Evolutionary conservation across 2,797 vertebrate species (phyloP).

Genomic region (Coccyzus lansbergi): DNA sequence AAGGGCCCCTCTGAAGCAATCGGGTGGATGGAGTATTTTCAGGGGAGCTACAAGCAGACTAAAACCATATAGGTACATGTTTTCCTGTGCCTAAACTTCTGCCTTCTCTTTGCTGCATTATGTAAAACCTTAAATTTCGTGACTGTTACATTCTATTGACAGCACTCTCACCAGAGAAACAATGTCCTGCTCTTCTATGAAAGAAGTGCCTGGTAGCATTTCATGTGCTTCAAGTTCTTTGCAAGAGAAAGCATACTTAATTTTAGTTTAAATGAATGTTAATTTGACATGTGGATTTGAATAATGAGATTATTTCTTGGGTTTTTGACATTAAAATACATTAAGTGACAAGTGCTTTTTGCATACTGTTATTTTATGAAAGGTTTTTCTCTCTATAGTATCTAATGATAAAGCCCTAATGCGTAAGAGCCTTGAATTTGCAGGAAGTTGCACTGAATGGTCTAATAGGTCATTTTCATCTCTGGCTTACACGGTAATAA

Average conservation of each 20-base stretch:
- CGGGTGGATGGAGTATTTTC: not conserved
- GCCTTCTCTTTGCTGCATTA: not conserved
- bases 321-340: conserved; percentile 17
- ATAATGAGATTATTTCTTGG: conserved; percentile 32
- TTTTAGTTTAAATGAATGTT: conserved; percentile 50
- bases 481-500: conserved; percentile 7
- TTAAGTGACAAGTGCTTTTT: conserved; percentile 10
- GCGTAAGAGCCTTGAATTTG: not conserved
- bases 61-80: not conserved
- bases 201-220: not conserved
- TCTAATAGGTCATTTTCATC: conserved; percentile 33
- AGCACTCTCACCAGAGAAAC: not conserved
- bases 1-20: not conserved
- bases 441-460: not conserved
- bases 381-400: conserved; percentile 1
- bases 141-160: not conserved
- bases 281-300: conserved; percentile 39
- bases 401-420: not conserved
- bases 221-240: not conserved
- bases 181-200: not conserved
- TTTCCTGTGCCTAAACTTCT: not conserved
- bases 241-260: not conserved
- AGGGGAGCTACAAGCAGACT: not conserved
- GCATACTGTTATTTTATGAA: conserved; percentile 21
- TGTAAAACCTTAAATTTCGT: not conserved